A percentile compares a stretch with the other conserved stretches of the same genome.
Conservation (phyloP, 2,888 invertebrate species). For the Stictocephala bisonia region DNA sequence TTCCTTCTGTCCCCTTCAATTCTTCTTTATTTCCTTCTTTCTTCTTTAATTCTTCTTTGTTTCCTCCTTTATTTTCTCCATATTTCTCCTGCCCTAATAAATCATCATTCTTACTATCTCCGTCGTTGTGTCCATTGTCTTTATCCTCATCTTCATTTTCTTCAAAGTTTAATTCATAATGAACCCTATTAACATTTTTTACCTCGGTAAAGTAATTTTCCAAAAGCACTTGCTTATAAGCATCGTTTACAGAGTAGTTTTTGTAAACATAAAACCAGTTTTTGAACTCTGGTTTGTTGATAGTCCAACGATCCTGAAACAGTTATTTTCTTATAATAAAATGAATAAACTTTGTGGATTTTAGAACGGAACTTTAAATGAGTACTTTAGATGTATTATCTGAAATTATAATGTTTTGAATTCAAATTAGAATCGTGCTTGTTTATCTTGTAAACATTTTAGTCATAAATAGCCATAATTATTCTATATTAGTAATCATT, state of each 20-base stretch:
- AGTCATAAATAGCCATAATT: no score
- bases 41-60: slow-evolving; percentile 61
- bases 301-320: slow-evolving; percentile 25
- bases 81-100: slow-evolving; percentile 65
- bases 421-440: no score
- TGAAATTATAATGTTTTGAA: neutral
- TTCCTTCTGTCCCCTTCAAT: slow-evolving; percentile 55
- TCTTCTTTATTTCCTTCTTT: slow-evolving; percentile 59
- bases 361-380: no score
- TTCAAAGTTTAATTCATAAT: slow-evolving; percentile 63
- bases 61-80: slow-evolving; percentile 65
- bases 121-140: slow-evolving; percentile 60
- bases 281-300: slow-evolving; percentile 70
- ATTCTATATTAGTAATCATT: no score
- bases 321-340: neutral
- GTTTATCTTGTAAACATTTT: no score
- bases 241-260: slow-evolving; percentile 72
- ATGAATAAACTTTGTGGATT: neutral
- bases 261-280: slow-evolving; percentile 77
- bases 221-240: slow-evolving; percentile 70
- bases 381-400: no score
- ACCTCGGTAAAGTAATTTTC: slow-evolving; percentile 74
- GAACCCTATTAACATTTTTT: slow-evolving; percentile 67
- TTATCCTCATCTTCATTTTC: slow-evolving; percentile 62
- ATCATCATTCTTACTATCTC: slow-evolving; percentile 61